Percentiles rank a stretch among this genome's conserved stretches.
phyloP scores from a whole-genome alignment of 2,113 vertebrate species.

The Aix galericulata region DNA sequence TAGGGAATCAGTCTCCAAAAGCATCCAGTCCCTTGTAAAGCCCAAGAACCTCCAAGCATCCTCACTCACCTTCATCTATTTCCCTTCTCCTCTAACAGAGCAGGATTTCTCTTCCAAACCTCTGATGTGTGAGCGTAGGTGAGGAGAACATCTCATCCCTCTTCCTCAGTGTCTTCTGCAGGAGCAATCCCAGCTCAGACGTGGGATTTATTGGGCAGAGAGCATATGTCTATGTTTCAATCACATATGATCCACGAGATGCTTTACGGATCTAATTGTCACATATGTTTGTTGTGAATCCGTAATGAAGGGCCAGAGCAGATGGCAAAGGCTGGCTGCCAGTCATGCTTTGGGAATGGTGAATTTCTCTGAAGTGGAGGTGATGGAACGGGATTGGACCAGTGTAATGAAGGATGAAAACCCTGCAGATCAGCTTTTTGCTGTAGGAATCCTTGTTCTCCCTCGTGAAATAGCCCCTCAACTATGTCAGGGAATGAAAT shows the following conservation, averaged over 20 bases:
- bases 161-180: not conserved
- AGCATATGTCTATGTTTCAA: not conserved
- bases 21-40: not conserved
- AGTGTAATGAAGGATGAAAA: not conserved
- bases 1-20: accelerated
- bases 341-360: not conserved
- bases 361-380: not conserved
- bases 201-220: slow-evolving; percentile 19
- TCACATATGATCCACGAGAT: not conserved
- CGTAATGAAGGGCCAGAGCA: slow-evolving; percentile 65
- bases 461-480: not conserved
- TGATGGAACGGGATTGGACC: not conserved
- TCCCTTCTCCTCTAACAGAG: not conserved
- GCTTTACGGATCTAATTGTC: slow-evolving; percentile 54
- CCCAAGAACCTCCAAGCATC: not conserved
- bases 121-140: not conserved
- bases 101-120: not conserved
- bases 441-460: not conserved
- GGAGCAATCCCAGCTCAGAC: not conserved
- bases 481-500: not conserved
- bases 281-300: slow-evolving; percentile 63
- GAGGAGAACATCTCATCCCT: not conserved
- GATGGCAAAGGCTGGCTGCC: slow-evolving; percentile 64
- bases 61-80: not conserved
- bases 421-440: not conserved